Percentiles rank a stretch among this genome's conserved stretches.
These are phyloP conservation scores for Rhynchophorus ferrugineus DNA, from an alignment of 1,140 invertebrate genomes.

Conservation along the genomic window DNA sequence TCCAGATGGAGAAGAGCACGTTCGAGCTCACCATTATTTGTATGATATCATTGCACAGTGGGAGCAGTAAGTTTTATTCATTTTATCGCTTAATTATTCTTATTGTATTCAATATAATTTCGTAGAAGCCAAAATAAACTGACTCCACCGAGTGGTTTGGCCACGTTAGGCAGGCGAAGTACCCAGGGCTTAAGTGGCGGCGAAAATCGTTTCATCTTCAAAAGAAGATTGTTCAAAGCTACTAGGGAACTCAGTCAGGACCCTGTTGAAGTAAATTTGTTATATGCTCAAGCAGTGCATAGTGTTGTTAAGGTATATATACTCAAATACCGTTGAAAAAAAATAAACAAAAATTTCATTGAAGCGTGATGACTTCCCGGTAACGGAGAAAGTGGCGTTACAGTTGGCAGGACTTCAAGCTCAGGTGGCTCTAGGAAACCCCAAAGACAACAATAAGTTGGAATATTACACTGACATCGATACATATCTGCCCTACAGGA, in stretches of 20 bases:
- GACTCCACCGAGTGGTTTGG: slow-evolving; percentile 48
- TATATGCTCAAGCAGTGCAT: slow-evolving; percentile 93
- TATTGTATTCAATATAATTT: slow-evolving; percentile 1
- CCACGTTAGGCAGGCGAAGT: slow-evolving; percentile 48
- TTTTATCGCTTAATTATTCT: neutral
- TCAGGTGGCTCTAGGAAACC: slow-evolving; percentile 86
- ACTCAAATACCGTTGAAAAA: no score
- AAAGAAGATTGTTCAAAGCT: slow-evolving; percentile 80
- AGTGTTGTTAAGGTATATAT: slow-evolving; percentile 87
- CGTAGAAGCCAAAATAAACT: slow-evolving; percentile 54
- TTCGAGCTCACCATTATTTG: slow-evolving; percentile 86
- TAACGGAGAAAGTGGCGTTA: slow-evolving; percentile 88
- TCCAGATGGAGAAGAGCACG: slow-evolving; percentile 81
- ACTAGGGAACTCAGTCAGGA: slow-evolving; percentile 90
- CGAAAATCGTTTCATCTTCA: slow-evolving; percentile 90
- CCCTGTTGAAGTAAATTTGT: slow-evolving; percentile 87
- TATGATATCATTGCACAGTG: slow-evolving; percentile 91
- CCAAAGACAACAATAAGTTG: slow-evolving; percentile 56
- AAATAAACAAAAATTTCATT: no score
- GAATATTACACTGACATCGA: slow-evolving; percentile 76
- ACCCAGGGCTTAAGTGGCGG: slow-evolving; percentile 61
- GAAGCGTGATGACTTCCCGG: slow-evolving; percentile 87
- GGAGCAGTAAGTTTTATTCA: slow-evolving; percentile 72
- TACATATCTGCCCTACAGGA: slow-evolving; percentile 70
- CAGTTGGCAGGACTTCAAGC: slow-evolving; percentile 90